These are phyloP conservation scores for Apodemus sylvaticus DNA, from an alignment of 2,113 vertebrate genomes.

Conservation along the genomic window DNA sequence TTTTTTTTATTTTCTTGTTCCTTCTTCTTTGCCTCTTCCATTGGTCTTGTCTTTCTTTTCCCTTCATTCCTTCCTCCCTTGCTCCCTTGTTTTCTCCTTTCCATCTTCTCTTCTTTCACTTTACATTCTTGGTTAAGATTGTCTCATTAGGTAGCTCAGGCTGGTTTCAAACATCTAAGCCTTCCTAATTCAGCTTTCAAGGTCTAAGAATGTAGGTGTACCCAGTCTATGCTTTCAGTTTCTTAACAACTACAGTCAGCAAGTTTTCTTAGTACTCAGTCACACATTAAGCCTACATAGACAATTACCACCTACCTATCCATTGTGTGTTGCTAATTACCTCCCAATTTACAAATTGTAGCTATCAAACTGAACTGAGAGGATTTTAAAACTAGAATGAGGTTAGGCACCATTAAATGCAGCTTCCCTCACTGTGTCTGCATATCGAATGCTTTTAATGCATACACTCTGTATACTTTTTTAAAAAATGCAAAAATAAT, in stretches of 20 bases:
- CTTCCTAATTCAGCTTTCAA: no score
- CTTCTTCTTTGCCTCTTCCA: neutral
- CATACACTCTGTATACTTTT: neutral
- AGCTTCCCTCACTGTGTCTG: neutral
- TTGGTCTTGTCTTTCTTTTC: no score
- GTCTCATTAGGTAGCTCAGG: neutral
- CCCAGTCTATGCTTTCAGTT: neutral
- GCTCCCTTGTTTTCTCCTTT: no score
- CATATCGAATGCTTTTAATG: neutral
- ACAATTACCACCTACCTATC: neutral
- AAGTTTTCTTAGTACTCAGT: neutral
- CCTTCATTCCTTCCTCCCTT: neutral
- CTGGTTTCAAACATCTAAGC: no score
- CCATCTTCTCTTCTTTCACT: neutral
- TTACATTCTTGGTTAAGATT: no score
- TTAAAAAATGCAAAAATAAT: neutral
- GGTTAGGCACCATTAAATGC: neutral
- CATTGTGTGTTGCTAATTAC: neutral
- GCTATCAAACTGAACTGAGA: neutral
- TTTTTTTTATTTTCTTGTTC: neutral
- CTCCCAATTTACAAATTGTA: neutral
- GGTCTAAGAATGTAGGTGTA: neutral
- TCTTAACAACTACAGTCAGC: neutral
- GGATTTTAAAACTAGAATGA: conserved; percentile 27
- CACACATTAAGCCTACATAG: neutral